Percentiles rank a stretch among this genome's conserved stretches.
These are phyloP conservation scores for Colossoma macropomum DNA, from an alignment of 2,113 vertebrate genomes.

Conservation along the genomic window DNA sequence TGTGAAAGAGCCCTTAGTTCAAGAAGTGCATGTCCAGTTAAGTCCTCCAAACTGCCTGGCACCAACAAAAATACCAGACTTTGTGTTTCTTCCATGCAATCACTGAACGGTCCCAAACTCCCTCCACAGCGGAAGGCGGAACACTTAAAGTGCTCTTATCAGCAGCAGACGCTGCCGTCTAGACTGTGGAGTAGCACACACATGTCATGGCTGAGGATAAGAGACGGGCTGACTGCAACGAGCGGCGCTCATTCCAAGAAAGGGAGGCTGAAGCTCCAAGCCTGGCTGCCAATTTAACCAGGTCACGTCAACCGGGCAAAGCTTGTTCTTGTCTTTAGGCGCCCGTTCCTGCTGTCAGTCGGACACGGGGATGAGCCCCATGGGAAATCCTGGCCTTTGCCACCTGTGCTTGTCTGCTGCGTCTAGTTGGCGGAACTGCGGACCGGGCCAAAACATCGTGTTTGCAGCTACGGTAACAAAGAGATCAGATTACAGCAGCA, in stretches of 20 bases:
- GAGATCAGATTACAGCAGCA: constrained; percentile 52
- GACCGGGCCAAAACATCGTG: constrained; percentile 50
- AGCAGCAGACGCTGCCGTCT: constrained; percentile 14
- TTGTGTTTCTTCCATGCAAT: too few species aligned
- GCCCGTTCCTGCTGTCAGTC: background rate
- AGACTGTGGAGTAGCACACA: background rate
- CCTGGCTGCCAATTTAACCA: background rate
- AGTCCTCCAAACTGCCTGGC: too few species aligned
- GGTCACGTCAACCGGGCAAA: background rate
- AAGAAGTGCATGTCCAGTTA: background rate
- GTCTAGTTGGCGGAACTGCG: background rate
- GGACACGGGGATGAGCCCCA: background rate
- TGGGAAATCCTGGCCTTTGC: constrained; percentile 19
- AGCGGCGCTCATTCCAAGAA: constrained; percentile 8
- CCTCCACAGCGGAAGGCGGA: background rate
- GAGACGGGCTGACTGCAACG: background rate
- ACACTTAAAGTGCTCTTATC: background rate
- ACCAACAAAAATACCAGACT: too few species aligned
- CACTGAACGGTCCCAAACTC: too few species aligned
- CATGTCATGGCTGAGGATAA: background rate
- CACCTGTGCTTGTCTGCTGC: background rate
- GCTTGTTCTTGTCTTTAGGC: constrained; percentile 9
- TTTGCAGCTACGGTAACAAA: constrained; percentile 38
- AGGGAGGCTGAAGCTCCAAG: background rate
- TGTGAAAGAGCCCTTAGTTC: too few species aligned